Evolutionary conservation across 2,113 vertebrate species (phyloP), one percentile per base, ranked within the genome.

Genomic region (Anguilla japonica): DNA sequence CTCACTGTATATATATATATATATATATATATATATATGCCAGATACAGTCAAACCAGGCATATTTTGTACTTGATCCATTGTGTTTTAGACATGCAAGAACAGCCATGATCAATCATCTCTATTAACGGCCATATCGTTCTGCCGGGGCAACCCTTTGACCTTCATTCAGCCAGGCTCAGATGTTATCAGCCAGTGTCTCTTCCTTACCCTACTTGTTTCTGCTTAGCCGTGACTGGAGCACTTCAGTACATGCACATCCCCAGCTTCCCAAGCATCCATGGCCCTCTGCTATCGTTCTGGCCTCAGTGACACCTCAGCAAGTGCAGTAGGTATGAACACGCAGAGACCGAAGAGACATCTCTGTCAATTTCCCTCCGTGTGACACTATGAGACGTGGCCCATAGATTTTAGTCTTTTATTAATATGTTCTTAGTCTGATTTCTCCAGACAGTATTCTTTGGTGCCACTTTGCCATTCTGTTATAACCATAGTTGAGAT

Each of bases 91-190:
- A 90, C 0, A 81, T 85, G 43, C 84, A 85, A 81, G 89, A 92
- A 91, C 90, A 82, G 79, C 87, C 86, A 71, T 92, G 92, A 94
- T 94, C 93, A 93, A 91, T 95, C 93, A 94, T 94, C 89, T 92
- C 91, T 93, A 94, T 93, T 94, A 94, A 91, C 89, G 85, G 91
- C 90, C 92, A 84, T 93, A 94, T 94, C 93, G 1, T 93, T 82
- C 14, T 67, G 90, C 92, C 93, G 89, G 84, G 83, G 91, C 91
- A 93, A 53, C 50, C 93, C 92, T 91, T 15, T 93, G 94, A 94
- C 92, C 93, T 89, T 88, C 82, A 91, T 90, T 91, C 94, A 94
- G 93, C 92, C 92, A 92, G 93, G 92, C 90, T 89, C 89, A 89
- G 93, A 94, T 95, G 90, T 88, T 93, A 94, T 93, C 92, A 83